These are phyloP conservation scores for Perca fluviatilis DNA, from an alignment of 2,113 vertebrate genomes.

Conservation along the genomic window DNA sequence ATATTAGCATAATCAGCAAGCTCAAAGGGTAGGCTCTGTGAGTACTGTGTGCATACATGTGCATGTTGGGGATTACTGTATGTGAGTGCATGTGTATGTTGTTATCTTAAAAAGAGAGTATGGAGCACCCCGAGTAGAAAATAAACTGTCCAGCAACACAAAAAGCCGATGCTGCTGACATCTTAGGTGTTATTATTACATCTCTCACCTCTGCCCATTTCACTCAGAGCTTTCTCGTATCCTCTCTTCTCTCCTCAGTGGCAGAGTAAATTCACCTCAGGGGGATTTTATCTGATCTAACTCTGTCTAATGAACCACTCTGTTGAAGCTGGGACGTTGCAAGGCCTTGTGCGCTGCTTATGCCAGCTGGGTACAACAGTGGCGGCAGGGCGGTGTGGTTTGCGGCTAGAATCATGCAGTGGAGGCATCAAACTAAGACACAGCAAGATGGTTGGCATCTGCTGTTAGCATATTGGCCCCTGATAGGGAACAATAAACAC, in stretches of 20 bases:
- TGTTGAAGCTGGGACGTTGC: conserved; percentile 34
- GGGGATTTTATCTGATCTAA: conserved; percentile 71
- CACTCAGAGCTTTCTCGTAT: conserved; percentile 25
- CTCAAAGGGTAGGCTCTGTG: conserved; percentile 55
- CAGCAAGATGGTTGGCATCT: conserved; percentile 62
- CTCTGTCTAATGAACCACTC: conserved; percentile 69
- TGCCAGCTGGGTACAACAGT: conserved; percentile 54
- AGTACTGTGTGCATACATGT: conserved; percentile 2
- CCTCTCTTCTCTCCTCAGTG: conserved; percentile 41
- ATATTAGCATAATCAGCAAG: conserved; percentile 62
- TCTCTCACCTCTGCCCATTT: conserved; percentile 52
- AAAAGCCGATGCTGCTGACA: conserved; percentile 52
- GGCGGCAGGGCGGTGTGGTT: conserved; percentile 22
- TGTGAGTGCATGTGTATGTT: not conserved
- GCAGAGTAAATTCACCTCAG: conserved; percentile 57
- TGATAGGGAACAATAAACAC: conserved; percentile 73
- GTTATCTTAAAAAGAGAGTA: conserved; percentile 10
- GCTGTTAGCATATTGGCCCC: conserved; percentile 59
- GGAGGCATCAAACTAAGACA: conserved; percentile 60
- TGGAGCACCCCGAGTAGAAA: conserved; percentile 43
- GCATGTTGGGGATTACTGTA: not conserved
- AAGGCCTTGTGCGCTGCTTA: conserved; percentile 32
- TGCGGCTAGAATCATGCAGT: conserved; percentile 38
- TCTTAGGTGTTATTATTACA: conserved; percentile 55
- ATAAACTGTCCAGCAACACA: conserved; percentile 30